phyloP scores from a whole-genome alignment of 2,113 vertebrate species.

The Vicugna pacos region DNA sequence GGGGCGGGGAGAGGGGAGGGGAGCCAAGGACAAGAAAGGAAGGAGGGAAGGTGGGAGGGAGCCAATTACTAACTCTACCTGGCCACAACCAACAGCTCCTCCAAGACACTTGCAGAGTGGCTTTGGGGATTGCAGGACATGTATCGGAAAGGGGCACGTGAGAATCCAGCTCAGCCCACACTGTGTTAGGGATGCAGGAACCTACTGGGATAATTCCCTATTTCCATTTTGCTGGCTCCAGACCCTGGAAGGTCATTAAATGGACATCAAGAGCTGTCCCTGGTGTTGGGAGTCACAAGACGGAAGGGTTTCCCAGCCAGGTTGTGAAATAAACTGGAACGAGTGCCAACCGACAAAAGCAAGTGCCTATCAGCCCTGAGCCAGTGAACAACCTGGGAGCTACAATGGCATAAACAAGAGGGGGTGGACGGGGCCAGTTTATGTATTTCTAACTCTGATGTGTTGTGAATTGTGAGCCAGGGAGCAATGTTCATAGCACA shows the following conservation, averaged over 20 bases:
- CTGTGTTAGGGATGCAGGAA: not conserved
- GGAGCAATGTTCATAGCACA: slow-evolving; percentile 22
- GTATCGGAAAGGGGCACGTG: not conserved
- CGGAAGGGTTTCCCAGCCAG: slow-evolving; percentile 39
- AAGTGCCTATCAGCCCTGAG: not conserved
- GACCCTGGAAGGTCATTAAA: slow-evolving; percentile 41
- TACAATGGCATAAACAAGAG: slow-evolving; percentile 9
- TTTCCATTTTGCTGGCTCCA: slow-evolving; percentile 47
- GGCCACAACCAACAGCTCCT: not conserved
- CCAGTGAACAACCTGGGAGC: slow-evolving; percentile 53
- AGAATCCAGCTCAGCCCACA: not conserved
- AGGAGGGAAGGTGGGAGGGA: not conserved
- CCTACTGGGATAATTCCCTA: not conserved
- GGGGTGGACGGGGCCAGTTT: slow-evolving; percentile 8
- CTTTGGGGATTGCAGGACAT: not conserved
- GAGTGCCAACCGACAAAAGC: slow-evolving; percentile 47
- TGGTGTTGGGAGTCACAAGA: slow-evolving; percentile 26
- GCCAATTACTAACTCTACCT: not conserved
- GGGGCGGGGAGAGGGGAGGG: fast-evolving
- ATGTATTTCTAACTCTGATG: not conserved
- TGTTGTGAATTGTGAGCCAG: slow-evolving; percentile 42
- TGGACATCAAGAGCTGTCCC: slow-evolving; percentile 43
- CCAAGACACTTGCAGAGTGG: not conserved
- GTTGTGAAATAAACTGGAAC: slow-evolving; percentile 49
- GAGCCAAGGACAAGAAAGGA: not conserved